These are phyloP conservation scores for Pandion haliaetus DNA, from an alignment of 2,113 vertebrate species.

Conservation along the genomic window DNA sequence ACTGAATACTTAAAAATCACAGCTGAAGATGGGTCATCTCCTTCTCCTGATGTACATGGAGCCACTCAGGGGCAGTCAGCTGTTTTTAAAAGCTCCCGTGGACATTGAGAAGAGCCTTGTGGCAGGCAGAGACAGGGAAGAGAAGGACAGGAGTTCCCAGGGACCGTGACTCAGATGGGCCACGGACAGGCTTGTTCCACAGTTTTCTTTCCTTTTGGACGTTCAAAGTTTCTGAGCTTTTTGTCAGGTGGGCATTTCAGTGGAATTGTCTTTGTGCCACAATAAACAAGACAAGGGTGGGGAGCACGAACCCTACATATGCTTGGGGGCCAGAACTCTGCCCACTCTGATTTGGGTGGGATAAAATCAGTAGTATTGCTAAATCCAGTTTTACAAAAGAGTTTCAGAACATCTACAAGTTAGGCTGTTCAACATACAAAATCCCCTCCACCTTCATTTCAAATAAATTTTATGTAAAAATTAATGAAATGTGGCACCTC, in stretches of 20 bases:
- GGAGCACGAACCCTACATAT: neutral
- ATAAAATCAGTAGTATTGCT: neutral
- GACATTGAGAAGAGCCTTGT: neutral
- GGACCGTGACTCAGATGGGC: neutral
- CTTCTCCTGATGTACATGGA: neutral
- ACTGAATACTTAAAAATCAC: neutral
- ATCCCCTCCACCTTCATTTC: neutral
- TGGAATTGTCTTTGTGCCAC: neutral
- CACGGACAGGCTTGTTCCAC: neutral
- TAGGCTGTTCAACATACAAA: neutral
- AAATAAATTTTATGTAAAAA: neutral
- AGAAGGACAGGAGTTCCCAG: neutral
- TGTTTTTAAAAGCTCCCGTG: fast-evolving
- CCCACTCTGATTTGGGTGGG: neutral
- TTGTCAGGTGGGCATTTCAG: neutral
- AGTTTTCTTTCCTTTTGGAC: neutral
- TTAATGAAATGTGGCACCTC: neutral
- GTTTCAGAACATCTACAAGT: neutral
- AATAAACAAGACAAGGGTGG: neutral
- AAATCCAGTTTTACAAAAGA: neutral
- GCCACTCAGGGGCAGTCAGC: neutral
- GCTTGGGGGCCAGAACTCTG: neutral
- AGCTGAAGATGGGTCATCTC: neutral
- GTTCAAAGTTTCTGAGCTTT: neutral
- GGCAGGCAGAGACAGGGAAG: neutral